Base-by-base conservation (phyloP, 37 sponge, comb jelly and placozoan species). In the Dysidea cf. avara region DNA sequence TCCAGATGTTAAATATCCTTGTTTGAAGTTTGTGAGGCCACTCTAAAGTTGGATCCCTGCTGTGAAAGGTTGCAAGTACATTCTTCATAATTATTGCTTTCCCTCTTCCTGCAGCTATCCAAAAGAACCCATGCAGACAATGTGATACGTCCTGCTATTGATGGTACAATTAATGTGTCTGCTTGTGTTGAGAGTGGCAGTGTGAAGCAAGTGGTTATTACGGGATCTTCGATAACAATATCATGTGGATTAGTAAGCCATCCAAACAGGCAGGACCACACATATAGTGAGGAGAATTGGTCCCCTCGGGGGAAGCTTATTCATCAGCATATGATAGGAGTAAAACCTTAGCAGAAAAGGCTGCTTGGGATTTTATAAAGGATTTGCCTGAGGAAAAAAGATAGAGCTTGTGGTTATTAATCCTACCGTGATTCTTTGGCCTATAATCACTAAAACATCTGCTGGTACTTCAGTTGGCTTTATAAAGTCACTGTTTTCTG, bases 151-250 rank as follows among this genome's bases (percentile, higher is more conserved):
- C 80, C 84, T 39, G 80, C 90, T 0, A 84, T 83, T 16, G 71
- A 88, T 21, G 84, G 84, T 0, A 83, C 76, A 5, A 61, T 14
- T 25, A 75, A 79, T 39, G 84, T 88, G 0, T 60, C 46, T 7
- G 90, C 84, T 16, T 88, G 84, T 36, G 49, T 39, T 7, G 57
- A 64, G 16, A 71, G 70, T 26, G 80, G 80, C 12, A 53, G 35
- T 38, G 84, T 88, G 40, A 88, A 88, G 65, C 61, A 84, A n/a
- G 84, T 88, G 2, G 84, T 88, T 3, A 20, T 88, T 2, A 88
- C 90, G 2, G 74, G 90, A 56, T 76, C 84, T 2, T 53, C 69
- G 2, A 69, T 69, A 17, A 84, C 90, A 7, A 50, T 88, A 33
- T 68, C 72, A 20, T 49, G 81, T 3, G 0, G 22, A 3, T 12